Base-by-base conservation (phyloP, 2,888 invertebrate species). In the Diabrotica balteata region DNA sequence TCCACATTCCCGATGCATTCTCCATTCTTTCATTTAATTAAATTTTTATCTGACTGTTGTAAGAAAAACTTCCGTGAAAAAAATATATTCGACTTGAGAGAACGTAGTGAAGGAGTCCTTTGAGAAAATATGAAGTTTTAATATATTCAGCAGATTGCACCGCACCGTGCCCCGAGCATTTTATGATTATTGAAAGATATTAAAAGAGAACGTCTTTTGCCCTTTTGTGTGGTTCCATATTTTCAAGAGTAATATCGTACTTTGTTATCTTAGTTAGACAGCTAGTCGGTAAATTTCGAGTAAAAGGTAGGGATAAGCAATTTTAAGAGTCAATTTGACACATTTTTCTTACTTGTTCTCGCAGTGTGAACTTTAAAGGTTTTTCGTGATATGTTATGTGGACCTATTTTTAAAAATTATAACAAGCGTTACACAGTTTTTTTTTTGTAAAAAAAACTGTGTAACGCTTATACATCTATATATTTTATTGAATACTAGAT, bases 91-190 rank as follows among this genome's bases (percentile, higher is more conserved):
- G 53, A 68, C 42, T 55, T 51, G 51, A 44, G 17, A 17, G 52
- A 64, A 50, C 51, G 54, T 45, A 68, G 60, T 52, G 51, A 55
- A 61, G 53, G 55, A 59, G 59, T 68, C 68, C 61, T 64, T 61
- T 53, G 68, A 61, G 68, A 52, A 65, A 68, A 65, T 61, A 61
- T 68, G 61, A 65, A 68, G 68, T 68, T 68, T 64, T 68, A 68
- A 68, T 68, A 68, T 65, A 68, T 68, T 68, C 68, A 59, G 58
- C 64, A 61, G 64, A 68, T 61, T 64, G 64, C 64, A 59, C 59
- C 52, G 61, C 55, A 46, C 61, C 11, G 49, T 49, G 62, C 62
- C 54, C 49, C 54, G 64, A 57, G 64, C 68, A 68, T 68, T 65
- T 64, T 68, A 68, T 64, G 58, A 61, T 64, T 57, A 68, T 68